phyloP scores from a whole-genome alignment of 2,888 invertebrate genomes.

The Zootermopsis nevadensis region DNA sequence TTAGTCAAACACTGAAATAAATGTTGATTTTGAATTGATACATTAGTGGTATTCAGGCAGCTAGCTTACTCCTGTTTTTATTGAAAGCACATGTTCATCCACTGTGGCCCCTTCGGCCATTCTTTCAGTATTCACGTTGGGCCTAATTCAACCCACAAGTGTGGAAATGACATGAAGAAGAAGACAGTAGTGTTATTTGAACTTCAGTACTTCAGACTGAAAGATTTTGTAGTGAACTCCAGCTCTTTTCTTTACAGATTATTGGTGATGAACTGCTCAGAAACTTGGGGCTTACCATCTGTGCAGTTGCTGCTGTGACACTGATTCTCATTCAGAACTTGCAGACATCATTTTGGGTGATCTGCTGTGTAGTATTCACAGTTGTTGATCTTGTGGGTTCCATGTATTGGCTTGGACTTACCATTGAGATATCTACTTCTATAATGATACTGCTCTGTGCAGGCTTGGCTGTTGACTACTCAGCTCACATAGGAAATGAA shows the following conservation, averaged over 20 bases:
- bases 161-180: no score
- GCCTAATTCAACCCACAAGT: no score
- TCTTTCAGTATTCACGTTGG: no score
- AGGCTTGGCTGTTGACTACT: conserved; percentile 67
- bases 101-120: no score
- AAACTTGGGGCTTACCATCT: conserved; percentile 63
- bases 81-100: no score
- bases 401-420: conserved; percentile 65
- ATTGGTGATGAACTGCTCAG: conserved; percentile 61
- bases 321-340: conserved; percentile 63
- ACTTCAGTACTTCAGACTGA: no score
- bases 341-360: conserved; percentile 62
- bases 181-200: no score
- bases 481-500: conserved; percentile 66
- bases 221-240: not conserved
- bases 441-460: conserved; percentile 65
- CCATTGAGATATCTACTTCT: conserved; percentile 66
- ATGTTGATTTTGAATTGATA: no score
- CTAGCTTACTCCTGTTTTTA: no score
- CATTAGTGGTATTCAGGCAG: no score
- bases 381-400: conserved; percentile 64
- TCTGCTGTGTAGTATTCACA: conserved; percentile 63
- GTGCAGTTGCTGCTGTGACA: conserved; percentile 64
- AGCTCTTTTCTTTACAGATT: conserved; percentile 56
- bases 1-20: no score